These are phyloP conservation scores for Hedychridium roseum DNA, from an alignment of 2,888 invertebrate genomes.

Conservation along the genomic window DNA sequence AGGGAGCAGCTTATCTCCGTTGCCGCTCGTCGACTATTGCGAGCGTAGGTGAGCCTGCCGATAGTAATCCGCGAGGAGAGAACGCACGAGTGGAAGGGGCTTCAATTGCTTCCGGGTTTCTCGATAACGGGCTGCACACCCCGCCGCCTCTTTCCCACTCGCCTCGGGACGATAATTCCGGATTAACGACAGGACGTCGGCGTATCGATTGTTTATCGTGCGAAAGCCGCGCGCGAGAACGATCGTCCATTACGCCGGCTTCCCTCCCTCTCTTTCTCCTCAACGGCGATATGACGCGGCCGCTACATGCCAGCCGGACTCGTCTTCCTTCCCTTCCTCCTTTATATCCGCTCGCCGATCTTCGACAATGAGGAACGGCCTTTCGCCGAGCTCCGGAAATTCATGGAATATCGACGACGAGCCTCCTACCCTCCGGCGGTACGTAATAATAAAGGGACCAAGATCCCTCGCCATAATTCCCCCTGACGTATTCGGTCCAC, in stretches of 20 bases:
- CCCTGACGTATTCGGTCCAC: too few species aligned
- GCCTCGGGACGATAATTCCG: conserved; percentile 36
- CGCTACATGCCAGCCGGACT: neutral
- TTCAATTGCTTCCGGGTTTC: conserved; percentile 40
- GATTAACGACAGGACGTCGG: conserved; percentile 40
- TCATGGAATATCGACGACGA: conserved; percentile 21
- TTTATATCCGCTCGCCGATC: conserved; percentile 34
- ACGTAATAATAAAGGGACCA: too few species aligned
- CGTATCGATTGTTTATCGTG: conserved; percentile 45
- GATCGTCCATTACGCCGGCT: conserved; percentile 36
- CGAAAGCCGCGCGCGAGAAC: conserved; percentile 39
- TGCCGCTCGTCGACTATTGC: neutral
- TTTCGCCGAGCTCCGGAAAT: conserved; percentile 24
- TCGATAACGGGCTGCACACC: conserved; percentile 34
- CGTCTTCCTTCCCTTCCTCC: neutral
- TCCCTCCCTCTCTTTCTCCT: neutral
- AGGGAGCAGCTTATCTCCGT: neutral
- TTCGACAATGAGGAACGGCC: conserved; percentile 23
- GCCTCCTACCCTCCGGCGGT: conserved; percentile 4
- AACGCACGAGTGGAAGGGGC: conserved; percentile 19
- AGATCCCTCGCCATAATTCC: too few species aligned
- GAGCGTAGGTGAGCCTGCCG: neutral
- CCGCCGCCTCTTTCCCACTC: conserved; percentile 7
- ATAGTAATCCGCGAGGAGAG: conserved; percentile 25
- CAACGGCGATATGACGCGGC: neutral